Evolutionary conservation across 2,797 vertebrate species (phyloP).

Genomic region (Sebastes hubbsi): DNA sequence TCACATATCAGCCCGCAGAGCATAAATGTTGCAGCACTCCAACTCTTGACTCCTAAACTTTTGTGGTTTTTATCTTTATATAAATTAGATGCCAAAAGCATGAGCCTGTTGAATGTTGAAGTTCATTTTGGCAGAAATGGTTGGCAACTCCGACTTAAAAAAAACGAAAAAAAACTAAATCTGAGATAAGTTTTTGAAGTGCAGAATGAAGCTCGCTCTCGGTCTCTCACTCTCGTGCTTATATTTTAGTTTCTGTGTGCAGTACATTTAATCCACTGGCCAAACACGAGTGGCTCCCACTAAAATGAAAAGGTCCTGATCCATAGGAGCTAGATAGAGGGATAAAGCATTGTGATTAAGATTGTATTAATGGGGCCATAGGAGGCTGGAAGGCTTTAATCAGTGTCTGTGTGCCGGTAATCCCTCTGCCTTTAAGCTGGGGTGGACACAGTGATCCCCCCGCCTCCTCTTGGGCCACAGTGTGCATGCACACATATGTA

Average conservation of each 20-base stretch:
- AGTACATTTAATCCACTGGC: constrained; percentile 77
- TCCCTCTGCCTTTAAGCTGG: constrained; percentile 83
- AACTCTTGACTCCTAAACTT: constrained; percentile 10
- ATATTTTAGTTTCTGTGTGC: constrained; percentile 67
- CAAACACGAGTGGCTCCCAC: constrained; percentile 80
- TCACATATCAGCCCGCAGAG: constrained; percentile 36
- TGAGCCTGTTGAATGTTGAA: background rate
- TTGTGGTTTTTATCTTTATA: background rate
- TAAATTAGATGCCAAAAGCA: background rate
- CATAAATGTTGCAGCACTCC: background rate
- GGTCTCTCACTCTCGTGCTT: constrained; percentile 29
- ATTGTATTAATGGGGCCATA: constrained; percentile 87
- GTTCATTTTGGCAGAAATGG: background rate
- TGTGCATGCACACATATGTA: constrained; percentile 27
- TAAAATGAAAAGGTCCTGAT: constrained; percentile 85
- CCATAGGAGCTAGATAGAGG: constrained; percentile 80
- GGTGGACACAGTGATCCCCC: constrained; percentile 76
- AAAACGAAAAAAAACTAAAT: constrained; percentile 8
- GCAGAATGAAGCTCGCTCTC: constrained; percentile 30
- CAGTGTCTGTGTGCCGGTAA: constrained; percentile 85
- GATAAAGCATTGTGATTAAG: constrained; percentile 89
- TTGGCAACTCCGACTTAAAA: background rate
- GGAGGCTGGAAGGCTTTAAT: constrained; percentile 88
- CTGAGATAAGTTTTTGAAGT: constrained; percentile 8
- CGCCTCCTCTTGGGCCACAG: constrained; percentile 63